These are phyloP conservation scores for Allobates femoralis DNA, from an alignment of 2,797 vertebrate genomes.

Conservation along the genomic window DNA sequence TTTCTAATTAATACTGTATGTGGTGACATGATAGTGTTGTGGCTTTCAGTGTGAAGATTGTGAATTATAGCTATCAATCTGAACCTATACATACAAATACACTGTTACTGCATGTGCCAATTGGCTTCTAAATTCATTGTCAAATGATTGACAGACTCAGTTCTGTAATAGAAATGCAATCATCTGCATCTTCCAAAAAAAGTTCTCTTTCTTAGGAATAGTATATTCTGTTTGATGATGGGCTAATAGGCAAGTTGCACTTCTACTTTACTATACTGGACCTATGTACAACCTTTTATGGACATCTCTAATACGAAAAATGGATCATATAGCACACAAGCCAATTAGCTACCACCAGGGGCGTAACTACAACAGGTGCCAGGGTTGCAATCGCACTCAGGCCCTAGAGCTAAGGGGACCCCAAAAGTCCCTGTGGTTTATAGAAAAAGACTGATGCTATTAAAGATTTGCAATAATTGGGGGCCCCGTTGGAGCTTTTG, in stretches of 20 bases:
- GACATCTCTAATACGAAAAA: background rate
- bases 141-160: too few relatives aligned
- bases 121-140: background rate
- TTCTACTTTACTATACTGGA: background rate
- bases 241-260: background rate
- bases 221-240: background rate
- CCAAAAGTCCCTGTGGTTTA: too few relatives aligned
- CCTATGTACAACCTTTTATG: background rate
- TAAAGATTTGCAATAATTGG: too few relatives aligned
- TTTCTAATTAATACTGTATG: background rate
- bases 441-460: too few relatives aligned
- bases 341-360: too few relatives aligned
- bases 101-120: background rate
- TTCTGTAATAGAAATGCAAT: background rate
- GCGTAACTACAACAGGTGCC: too few relatives aligned
- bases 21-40: background rate
- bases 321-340: too few relatives aligned
- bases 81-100: background rate
- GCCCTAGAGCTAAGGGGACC: too few relatives aligned
- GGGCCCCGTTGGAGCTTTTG: too few relatives aligned
- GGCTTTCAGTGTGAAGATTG: background rate
- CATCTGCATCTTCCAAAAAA: background rate
- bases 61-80: background rate
- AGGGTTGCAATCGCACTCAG: too few relatives aligned
- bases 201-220: background rate